phyloP scores from a whole-genome alignment of 2,113 vertebrate species.

The Rostratula benghalensis region DNA sequence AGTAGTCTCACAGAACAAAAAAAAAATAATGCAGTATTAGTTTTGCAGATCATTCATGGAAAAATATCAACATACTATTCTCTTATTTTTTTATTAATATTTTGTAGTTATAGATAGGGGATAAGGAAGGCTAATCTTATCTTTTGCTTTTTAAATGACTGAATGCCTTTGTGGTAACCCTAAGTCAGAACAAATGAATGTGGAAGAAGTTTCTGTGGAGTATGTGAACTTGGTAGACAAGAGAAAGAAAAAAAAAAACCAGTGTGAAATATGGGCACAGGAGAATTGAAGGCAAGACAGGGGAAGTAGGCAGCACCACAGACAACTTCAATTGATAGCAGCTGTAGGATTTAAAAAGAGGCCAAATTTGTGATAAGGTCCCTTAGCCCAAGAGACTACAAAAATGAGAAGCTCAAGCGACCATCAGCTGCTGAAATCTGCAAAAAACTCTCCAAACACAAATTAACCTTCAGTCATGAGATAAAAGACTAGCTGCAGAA shows the following conservation, averaged over 20 bases:
- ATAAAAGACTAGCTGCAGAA: conserved; percentile 54
- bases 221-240: neutral
- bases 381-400: neutral
- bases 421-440: conserved; percentile 55
- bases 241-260: neutral
- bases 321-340: conserved; percentile 18
- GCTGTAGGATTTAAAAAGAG: neutral
- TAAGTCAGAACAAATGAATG: neutral
- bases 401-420: conserved; percentile 20
- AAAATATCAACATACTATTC: neutral
- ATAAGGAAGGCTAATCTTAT: neutral
- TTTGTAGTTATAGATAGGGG: neutral
- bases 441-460: conserved; percentile 50
- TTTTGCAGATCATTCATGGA: neutral
- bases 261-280: neutral
- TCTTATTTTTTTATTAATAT: neutral
- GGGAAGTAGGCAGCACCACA: neutral
- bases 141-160: neutral
- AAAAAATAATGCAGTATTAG: neutral
- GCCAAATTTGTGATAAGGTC: conserved; percentile 40
- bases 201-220: neutral
- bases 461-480: conserved; percentile 55
- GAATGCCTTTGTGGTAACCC: neutral
- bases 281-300: neutral
- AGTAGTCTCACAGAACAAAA: neutral